phyloP scores from a whole-genome alignment of 2,113 vertebrate genomes.

The Rissa tridactyla region DNA sequence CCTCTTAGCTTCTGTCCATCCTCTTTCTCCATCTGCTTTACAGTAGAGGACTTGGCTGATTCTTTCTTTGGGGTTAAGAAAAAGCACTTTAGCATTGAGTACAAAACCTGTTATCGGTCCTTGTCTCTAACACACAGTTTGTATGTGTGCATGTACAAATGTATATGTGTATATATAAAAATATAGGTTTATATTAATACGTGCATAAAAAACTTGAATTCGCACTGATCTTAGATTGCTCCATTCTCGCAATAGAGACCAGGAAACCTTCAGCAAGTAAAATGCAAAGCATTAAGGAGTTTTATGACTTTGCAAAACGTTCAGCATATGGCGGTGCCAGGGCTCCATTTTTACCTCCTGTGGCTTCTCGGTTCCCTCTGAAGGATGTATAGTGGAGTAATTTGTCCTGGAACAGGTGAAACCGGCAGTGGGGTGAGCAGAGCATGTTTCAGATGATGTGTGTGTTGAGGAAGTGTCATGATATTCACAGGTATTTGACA shows the following conservation, averaged over 20 bases:
- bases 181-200: background rate
- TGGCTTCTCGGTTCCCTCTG: background rate
- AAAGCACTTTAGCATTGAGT: background rate
- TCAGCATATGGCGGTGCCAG: background rate
- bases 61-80: background rate
- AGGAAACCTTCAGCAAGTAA: background rate
- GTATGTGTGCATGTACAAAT: no score
- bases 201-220: background rate
- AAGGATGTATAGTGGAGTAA: background rate
- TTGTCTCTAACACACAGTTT: background rate
- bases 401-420: background rate
- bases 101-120: accelerated
- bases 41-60: background rate
- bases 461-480: background rate
- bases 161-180: background rate
- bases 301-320: background rate
- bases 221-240: background rate
- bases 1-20: background rate
- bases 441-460: background rate
- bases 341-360: background rate
- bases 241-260: background rate
- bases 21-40: background rate
- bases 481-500: accelerated
- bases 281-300: background rate
- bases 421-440: background rate